Base-by-base conservation (phyloP, 2,797 vertebrate genomes). In the Chloroceryle amazona region DNA sequence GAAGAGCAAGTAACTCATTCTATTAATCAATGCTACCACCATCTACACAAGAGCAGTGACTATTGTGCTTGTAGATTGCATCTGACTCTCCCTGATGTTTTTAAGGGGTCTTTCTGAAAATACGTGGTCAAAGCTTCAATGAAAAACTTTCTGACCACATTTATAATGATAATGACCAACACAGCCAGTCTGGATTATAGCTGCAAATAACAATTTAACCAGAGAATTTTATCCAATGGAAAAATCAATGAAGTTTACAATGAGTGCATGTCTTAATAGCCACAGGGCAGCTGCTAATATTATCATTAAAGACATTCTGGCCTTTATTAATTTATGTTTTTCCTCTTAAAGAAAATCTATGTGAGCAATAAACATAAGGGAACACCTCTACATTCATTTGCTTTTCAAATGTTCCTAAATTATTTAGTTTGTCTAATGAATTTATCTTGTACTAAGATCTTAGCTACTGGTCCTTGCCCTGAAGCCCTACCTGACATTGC, bases 361-460 rank as follows among this genome's bases (percentile, higher is more conserved):
- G 88, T 66, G 70, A 84, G 68, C 94, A 76, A 97, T 95, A 93
- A 95, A 94, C 97, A 92, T 89, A 90, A 89, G 97, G 95, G 96
- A 96, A 92, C 97, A 96, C 95, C 96, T 97, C 57, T 93, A 80
- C 25, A 61, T 92, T 97, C 87, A 47, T 96, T 92, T 90, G 95
- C 94, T 95, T 95, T 97, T 97, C 93, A 97, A 91, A 96, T 92
- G 88, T 86, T 52, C 71, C 95, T 97, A 49, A 97, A 97, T 98
- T 97, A 98, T 98, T 98, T 94, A 97, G 93, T 79, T 96, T 79
- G 26, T 94, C 96, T 98, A 97, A 97, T 97, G 98, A 98, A 97
- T 96, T 96, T 96, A 87, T 96, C 96, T 94, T 95, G 97, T 96
- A 97, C 79, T 55, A 39, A 20, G n/a, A 91, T 88, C 90, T 82